Evolutionary conservation across 37 sponge, comb jelly and placozoan species (phyloP).

Genomic region (Bolinopsis microptera): DNA sequence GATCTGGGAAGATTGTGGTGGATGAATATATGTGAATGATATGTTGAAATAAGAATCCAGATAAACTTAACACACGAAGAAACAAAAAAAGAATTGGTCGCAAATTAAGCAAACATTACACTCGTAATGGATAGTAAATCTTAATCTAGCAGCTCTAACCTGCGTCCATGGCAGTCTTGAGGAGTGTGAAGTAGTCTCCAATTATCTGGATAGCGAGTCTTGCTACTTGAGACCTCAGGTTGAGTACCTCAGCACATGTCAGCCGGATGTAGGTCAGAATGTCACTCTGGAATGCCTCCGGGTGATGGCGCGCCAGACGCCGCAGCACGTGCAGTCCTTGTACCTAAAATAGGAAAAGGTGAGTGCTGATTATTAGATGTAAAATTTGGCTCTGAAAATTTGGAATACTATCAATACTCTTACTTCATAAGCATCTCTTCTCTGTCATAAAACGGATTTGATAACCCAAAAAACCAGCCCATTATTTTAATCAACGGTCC

Average conservation of each 20-base stretch:
- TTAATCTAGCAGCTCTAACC: too few relatives aligned
- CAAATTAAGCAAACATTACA: too few relatives aligned
- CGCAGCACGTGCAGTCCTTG: constrained; percentile 47
- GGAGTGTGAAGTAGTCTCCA: constrained; percentile 24
- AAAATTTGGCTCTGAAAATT: background rate
- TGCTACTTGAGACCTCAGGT: constrained; percentile 30
- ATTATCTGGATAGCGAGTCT: constrained; percentile 50
- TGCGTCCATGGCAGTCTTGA: constrained; percentile 20
- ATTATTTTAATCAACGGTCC: too few relatives aligned
- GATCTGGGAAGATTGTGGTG: constrained; percentile 29
- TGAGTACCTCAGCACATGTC: constrained; percentile 34
- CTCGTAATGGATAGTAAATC: too few relatives aligned
- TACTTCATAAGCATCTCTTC: too few relatives aligned
- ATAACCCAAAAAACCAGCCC: too few relatives aligned
- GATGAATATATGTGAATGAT: too few relatives aligned
- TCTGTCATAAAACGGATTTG: too few relatives aligned
- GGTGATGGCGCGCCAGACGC: constrained; percentile 26
- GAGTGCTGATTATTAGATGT: background rate
- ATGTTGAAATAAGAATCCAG: too few relatives aligned
- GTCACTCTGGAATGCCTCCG: constrained; percentile 25
- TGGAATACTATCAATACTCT: too few relatives aligned
- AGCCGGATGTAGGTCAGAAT: constrained; percentile 22
- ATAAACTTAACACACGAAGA: too few relatives aligned
- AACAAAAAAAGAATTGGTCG: too few relatives aligned
- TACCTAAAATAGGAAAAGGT: background rate